These are phyloP conservation scores for Tragopan temminckii DNA, from an alignment of 2,797 vertebrate species.

Conservation along the genomic window DNA sequence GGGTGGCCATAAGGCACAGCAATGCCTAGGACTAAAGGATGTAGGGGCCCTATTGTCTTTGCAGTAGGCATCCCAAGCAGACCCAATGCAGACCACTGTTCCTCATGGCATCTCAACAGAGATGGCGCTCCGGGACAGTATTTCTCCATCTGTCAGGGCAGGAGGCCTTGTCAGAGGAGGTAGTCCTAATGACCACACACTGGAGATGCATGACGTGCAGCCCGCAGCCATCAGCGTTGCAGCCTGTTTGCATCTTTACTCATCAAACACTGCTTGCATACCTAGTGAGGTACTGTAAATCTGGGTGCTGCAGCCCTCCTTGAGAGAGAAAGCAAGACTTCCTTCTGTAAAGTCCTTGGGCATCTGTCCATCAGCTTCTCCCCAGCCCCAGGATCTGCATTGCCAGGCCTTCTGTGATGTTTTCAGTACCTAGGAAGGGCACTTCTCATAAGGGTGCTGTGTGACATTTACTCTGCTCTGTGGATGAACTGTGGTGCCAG, in stretches of 20 bases:
- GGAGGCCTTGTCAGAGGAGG: neutral
- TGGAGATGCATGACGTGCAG: neutral
- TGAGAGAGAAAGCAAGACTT: neutral
- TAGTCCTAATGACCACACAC: rapidly evolving
- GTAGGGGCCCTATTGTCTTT: neutral
- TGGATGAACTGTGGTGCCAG: rapidly evolving
- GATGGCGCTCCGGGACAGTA: neutral
- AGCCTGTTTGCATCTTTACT: neutral
- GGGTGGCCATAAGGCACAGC: neutral
- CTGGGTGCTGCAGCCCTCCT: neutral
- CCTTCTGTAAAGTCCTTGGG: neutral
- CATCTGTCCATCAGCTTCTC: neutral
- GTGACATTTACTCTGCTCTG: neutral
- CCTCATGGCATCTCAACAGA: neutral
- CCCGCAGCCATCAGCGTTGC: neutral
- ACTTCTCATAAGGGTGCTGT: neutral
- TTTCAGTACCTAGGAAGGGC: neutral
- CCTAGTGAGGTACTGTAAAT: neutral
- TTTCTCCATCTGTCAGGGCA: neutral
- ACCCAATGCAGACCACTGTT: rapidly evolving
- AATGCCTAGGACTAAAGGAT: neutral
- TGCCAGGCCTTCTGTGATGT: neutral
- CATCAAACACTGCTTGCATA: neutral
- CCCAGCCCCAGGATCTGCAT: neutral
- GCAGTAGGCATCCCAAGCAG: neutral